Percentiles rank a stretch among this genome's conserved stretches.
Conservation (phyloP, 2,113 vertebrate species). For the Lampris incognitus region DNA sequence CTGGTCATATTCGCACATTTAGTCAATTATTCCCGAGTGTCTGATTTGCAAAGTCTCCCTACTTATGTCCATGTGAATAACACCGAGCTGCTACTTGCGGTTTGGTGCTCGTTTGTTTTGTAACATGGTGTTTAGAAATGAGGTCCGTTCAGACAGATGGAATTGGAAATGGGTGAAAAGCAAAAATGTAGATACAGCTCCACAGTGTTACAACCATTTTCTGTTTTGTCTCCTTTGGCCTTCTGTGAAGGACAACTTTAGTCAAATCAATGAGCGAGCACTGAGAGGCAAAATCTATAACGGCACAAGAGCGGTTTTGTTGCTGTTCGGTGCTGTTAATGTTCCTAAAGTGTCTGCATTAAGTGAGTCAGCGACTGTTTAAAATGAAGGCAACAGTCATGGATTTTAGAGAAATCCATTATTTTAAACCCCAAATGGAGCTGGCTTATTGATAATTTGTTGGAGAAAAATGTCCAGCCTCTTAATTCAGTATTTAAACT, state of each 20-base stretch:
- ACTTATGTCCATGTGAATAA: too few relatives aligned
- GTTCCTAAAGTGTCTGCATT: conserved; percentile 52
- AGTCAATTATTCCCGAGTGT: neutral
- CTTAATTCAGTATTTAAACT: conserved; percentile 29
- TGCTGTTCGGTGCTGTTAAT: conserved; percentile 39
- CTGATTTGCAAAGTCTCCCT: too few relatives aligned
- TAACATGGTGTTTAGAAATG: too few relatives aligned
- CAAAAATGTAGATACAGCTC: too few relatives aligned
- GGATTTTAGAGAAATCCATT: conserved; percentile 61
- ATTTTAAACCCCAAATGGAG: conserved; percentile 55
- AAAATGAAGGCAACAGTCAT: conserved; percentile 55
- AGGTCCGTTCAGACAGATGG: too few relatives aligned
- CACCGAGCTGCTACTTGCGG: too few relatives aligned
- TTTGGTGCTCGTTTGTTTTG: too few relatives aligned
- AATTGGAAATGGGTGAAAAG: too few relatives aligned
- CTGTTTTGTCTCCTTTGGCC: conserved; percentile 3
- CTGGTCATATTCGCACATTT: neutral
- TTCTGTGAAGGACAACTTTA: conserved; percentile 45
- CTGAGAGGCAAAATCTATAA: conserved; percentile 55
- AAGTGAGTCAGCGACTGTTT: conserved; percentile 32
- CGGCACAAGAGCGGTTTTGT: conserved; percentile 30
- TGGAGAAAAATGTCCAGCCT: conserved; percentile 12
- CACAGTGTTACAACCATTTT: neutral
- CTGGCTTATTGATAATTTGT: conserved; percentile 56
- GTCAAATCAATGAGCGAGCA: conserved; percentile 56